Conservation (phyloP, 1,140 invertebrate genomes). For the Dreissena polymorpha region DNA sequence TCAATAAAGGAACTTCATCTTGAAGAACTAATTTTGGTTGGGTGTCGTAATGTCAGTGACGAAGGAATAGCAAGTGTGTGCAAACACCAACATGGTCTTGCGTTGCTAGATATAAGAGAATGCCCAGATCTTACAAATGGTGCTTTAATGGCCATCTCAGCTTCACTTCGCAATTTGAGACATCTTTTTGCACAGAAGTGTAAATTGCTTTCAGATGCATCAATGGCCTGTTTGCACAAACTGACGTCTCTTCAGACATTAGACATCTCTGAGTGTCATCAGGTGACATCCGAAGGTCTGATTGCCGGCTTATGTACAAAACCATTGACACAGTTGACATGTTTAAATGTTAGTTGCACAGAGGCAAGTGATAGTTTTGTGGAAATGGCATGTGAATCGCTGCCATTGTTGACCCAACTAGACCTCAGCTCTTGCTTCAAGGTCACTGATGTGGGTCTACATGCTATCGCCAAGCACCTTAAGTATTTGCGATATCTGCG, state of each 20-base stretch:
- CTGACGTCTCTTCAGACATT: slow-evolving; percentile 82
- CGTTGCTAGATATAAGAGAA: slow-evolving; percentile 83
- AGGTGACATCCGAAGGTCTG: slow-evolving; percentile 83
- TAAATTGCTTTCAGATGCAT: slow-evolving; percentile 83
- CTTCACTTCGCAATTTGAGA: slow-evolving; percentile 79
- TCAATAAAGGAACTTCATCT: slow-evolving; percentile 82
- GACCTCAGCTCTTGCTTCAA: slow-evolving; percentile 85
- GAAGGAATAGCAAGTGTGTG: slow-evolving; percentile 82
- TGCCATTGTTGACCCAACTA: slow-evolving; percentile 83
- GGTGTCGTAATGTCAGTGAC: slow-evolving; percentile 86
- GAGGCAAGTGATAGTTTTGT: slow-evolving; percentile 84
- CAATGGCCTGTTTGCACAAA: slow-evolving; percentile 81
- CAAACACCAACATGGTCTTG: slow-evolving; percentile 82
- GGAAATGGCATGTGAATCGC: slow-evolving; percentile 67
- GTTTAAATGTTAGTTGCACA: slow-evolving; percentile 83
- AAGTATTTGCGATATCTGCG: slow-evolving; percentile 83
- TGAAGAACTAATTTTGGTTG: slow-evolving; percentile 82
- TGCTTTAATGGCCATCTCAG: slow-evolving; percentile 82
- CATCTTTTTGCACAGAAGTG: slow-evolving; percentile 67
- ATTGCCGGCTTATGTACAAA: slow-evolving; percentile 77
- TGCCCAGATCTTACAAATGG: slow-evolving; percentile 85
- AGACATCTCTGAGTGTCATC: slow-evolving; percentile 85
- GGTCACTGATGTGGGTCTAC: slow-evolving; percentile 85
- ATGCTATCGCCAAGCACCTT: slow-evolving; percentile 82
- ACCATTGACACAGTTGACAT: slow-evolving; percentile 81